phyloP scores from a whole-genome alignment of 2,797 vertebrate genomes.

The Crax fasciolata region DNA sequence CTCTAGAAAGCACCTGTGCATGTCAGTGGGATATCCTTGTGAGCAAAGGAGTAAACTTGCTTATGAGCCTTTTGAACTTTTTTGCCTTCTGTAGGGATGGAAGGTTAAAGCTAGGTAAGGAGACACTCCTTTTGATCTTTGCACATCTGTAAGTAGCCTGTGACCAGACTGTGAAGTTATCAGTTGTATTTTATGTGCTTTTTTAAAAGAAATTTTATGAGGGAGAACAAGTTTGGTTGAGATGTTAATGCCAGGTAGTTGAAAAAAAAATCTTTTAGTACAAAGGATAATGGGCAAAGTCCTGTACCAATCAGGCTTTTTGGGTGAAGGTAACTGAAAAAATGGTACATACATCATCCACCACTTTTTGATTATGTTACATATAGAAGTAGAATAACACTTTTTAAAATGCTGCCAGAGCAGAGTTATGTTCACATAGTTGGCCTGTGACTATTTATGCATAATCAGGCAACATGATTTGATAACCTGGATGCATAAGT shows the following conservation, averaged over 20 bases:
- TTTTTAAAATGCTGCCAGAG: neutral
- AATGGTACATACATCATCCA: neutral
- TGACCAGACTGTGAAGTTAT: neutral
- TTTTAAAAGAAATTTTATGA: neutral
- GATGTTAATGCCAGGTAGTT: neutral
- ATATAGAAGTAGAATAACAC: neutral
- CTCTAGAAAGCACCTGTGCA: neutral
- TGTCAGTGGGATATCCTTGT: neutral
- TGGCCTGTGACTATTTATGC: neutral
- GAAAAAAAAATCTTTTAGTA: neutral
- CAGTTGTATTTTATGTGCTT: neutral
- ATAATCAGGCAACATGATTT: neutral
- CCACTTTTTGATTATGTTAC: neutral
- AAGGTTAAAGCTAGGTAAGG: neutral
- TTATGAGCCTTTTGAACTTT: neutral
- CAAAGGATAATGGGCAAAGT: neutral
- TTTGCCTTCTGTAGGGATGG: too few relatives aligned
- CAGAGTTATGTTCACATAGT: neutral
- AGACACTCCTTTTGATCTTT: neutral
- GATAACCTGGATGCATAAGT: neutral
- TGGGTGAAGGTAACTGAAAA: neutral
- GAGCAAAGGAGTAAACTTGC: neutral
- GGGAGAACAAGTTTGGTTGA: neutral
- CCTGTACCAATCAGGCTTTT: neutral
- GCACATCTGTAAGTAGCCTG: neutral